Conservation (phyloP, 1,140 invertebrate genomes). For the Drosophila pachea region DNA sequence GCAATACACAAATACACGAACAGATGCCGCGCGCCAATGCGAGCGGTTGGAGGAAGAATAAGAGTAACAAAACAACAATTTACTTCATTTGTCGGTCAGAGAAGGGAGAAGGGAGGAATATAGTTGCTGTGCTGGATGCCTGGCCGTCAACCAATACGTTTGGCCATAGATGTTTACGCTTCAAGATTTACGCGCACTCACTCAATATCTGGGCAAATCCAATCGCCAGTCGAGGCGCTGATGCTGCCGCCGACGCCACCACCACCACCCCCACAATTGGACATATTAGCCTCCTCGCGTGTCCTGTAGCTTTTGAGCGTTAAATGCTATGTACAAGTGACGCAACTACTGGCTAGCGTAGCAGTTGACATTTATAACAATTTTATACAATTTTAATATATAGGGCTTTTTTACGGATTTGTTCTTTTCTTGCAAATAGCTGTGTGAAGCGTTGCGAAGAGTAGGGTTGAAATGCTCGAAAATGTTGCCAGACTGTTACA, state of each 20-base stretch:
- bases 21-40: slow-evolving; percentile 29
- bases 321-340: slow-evolving; percentile 21
- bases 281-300: slow-evolving; percentile 41
- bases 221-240: slow-evolving; percentile 80
- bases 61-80: slow-evolving; percentile 55
- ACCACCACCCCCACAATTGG: slow-evolving; percentile 47
- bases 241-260: slow-evolving; percentile 31
- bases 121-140: slow-evolving; percentile 6
- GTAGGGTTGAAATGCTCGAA: slow-evolving; percentile 43
- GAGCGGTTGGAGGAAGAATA: slow-evolving; percentile 39
- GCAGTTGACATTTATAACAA: slow-evolving; percentile 47
- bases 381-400: slow-evolving; percentile 67
- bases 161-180: slow-evolving; percentile 32
- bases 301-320: not conserved
- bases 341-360: slow-evolving; percentile 5
- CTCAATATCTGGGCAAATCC: slow-evolving; percentile 81
- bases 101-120: not conserved
- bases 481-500: slow-evolving; percentile 14
- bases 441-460: slow-evolving; percentile 35
- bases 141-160: slow-evolving; percentile 20
- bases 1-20: slow-evolving; percentile 46
- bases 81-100: slow-evolving; percentile 31
- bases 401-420: slow-evolving; percentile 44
- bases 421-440: slow-evolving; percentile 39
- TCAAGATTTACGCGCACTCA: slow-evolving; percentile 72